These are phyloP conservation scores for Philereme vetulata DNA, from an alignment of 2,888 invertebrate genomes.

Conservation along the genomic window DNA sequence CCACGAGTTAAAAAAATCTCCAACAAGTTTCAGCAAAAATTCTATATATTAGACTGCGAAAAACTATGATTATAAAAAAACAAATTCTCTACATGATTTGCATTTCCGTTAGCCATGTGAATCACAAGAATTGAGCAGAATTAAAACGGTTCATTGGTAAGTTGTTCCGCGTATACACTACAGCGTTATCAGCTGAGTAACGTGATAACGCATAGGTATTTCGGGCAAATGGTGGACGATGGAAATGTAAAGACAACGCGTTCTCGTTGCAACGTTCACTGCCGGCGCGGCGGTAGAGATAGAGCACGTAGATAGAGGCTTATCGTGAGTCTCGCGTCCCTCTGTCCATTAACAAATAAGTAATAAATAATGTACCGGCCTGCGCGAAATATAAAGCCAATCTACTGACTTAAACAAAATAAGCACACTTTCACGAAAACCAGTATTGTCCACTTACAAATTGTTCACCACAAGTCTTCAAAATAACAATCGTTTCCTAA, in stretches of 20 bases:
- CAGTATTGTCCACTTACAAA: slow-evolving; percentile 20
- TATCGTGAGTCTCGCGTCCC: slow-evolving; percentile 53
- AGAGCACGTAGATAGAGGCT: slow-evolving; percentile 40
- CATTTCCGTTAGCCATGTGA: slow-evolving; percentile 3
- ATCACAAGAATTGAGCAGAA: slow-evolving; percentile 38
- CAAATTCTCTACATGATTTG: neutral
- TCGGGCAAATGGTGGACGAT: slow-evolving; percentile 65
- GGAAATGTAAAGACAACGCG: slow-evolving; percentile 61
- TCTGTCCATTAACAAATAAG: slow-evolving; percentile 39
- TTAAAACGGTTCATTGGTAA: slow-evolving; percentile 53
- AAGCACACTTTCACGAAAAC: neutral
- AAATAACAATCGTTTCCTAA: slow-evolving; percentile 54
- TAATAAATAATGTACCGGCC: neutral
- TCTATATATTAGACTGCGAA: neutral
- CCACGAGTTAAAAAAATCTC: slow-evolving; percentile 10
- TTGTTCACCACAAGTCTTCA: slow-evolving; percentile 37
- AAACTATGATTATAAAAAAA: neutral
- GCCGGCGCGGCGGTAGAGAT: slow-evolving; percentile 37
- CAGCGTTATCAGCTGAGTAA: slow-evolving; percentile 67
- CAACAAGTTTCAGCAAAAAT: slow-evolving; percentile 15
- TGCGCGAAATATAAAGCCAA: slow-evolving; percentile 24
- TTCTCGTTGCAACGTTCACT: slow-evolving; percentile 51
- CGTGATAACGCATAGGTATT: slow-evolving; percentile 70
- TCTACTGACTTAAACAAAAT: slow-evolving; percentile 9
- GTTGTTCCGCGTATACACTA: slow-evolving; percentile 59